Evolutionary conservation across 2,888 invertebrate genomes (phyloP).

Genomic region (Ichneumon xanthorius): DNA sequence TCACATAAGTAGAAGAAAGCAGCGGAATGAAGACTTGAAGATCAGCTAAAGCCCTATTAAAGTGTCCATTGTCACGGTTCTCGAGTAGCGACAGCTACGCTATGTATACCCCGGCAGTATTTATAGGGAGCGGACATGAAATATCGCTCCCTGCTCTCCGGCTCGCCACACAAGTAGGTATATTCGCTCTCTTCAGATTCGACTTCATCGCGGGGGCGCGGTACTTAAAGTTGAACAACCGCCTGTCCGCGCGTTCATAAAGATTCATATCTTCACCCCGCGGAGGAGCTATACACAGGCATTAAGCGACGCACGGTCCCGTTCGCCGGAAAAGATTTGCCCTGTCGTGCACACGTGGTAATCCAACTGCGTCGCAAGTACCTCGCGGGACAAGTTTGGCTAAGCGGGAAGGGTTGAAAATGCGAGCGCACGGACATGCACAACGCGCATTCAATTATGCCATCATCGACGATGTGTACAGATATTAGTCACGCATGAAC

Average conservation of each 20-base stretch:
- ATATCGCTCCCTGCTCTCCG: constrained; percentile 57
- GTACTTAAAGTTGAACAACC: constrained; percentile 64
- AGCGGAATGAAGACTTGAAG: constrained; percentile 27
- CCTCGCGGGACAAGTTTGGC: constrained; percentile 48
- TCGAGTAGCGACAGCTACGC: constrained; percentile 27
- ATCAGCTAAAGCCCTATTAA: constrained; percentile 14
- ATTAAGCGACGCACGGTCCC: background rate
- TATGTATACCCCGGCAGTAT: constrained; percentile 46
- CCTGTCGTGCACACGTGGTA: constrained; percentile 37
- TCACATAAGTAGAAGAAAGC: background rate
- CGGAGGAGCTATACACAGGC: background rate
- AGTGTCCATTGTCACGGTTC: constrained; percentile 38
- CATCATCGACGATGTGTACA: constrained; percentile 33
- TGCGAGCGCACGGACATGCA: constrained; percentile 57
- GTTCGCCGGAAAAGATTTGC: constrained; percentile 25
- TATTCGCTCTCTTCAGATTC: constrained; percentile 64
- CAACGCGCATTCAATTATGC: constrained; percentile 64
- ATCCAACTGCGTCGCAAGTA: constrained; percentile 44
- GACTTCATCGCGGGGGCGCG: constrained; percentile 54
- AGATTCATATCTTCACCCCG: constrained; percentile 62
- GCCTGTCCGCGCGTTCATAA: constrained; percentile 63
- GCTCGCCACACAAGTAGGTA: constrained; percentile 47
- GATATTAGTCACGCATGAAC: constrained; percentile 46
- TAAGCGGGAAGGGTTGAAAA: constrained; percentile 62
- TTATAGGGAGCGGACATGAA: constrained; percentile 66